phyloP scores from a whole-genome alignment of 1,140 invertebrate species.

The Propsilocerus akamusi region DNA sequence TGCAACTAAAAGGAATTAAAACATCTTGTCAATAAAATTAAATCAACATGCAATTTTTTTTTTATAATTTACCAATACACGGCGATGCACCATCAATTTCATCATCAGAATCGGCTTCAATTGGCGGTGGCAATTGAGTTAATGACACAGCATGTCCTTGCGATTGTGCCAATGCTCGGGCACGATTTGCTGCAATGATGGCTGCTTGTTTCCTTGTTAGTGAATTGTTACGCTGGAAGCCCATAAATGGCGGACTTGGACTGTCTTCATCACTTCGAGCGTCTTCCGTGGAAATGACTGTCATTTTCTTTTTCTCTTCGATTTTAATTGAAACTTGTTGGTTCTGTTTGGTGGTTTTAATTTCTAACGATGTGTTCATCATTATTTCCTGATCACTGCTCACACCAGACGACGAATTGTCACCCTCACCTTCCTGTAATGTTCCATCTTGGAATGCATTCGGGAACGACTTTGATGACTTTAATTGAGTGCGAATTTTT shows the following conservation, averaged over 20 bases:
- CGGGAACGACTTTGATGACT: slow-evolving; percentile 67
- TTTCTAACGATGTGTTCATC: no score
- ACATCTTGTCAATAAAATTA: not conserved
- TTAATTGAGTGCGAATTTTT: slow-evolving; percentile 61
- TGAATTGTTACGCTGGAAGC: slow-evolving; percentile 35
- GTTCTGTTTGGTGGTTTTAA: slow-evolving; percentile 15
- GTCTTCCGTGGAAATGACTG: slow-evolving; percentile 18
- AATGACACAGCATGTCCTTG: slow-evolving; percentile 45
- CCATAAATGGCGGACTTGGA: slow-evolving; percentile 24
- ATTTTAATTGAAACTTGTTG: slow-evolving; percentile 4
- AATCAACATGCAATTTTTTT: slow-evolving; percentile 15
- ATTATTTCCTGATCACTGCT: slow-evolving; percentile 65
- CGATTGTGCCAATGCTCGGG: slow-evolving; percentile 20
- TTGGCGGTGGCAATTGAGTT: slow-evolving; percentile 59
- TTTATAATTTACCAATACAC: not conserved
- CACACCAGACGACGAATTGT: slow-evolving; percentile 72
- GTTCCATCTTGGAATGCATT: slow-evolving; percentile 52
- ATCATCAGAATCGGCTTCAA: slow-evolving; percentile 48
- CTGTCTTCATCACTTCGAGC: slow-evolving; percentile 22
- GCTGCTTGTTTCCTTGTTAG: slow-evolving; percentile 33
- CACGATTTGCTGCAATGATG: slow-evolving; percentile 26
- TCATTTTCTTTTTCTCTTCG: slow-evolving; percentile 17
- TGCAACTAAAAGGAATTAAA: slow-evolving; percentile 25
- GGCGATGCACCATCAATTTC: slow-evolving; percentile 11
- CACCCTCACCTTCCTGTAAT: slow-evolving; percentile 46